A percentile compares a stretch with the other conserved stretches of the same genome.
Evolutionary conservation across 2,888 invertebrate genomes (phyloP).

Genomic region (Tethea ocularis): DNA sequence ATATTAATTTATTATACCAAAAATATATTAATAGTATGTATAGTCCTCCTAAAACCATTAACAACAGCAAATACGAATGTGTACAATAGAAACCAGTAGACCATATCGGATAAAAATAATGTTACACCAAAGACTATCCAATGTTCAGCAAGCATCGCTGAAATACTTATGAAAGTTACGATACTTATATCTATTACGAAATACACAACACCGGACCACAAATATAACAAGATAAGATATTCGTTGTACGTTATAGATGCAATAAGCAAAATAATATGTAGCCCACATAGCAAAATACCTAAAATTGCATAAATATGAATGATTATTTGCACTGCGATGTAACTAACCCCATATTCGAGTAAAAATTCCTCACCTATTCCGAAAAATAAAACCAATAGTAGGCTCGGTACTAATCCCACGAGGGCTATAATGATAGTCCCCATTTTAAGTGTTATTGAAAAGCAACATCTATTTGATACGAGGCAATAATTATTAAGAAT

Average conservation of each 20-base stretch:
- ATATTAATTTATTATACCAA: slow-evolving; percentile 28
- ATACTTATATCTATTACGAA: slow-evolving; percentile 43
- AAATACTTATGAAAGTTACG: slow-evolving; percentile 27
- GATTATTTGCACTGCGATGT: slow-evolving; percentile 26
- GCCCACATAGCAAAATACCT: slow-evolving; percentile 45
- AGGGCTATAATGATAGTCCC: slow-evolving; percentile 52
- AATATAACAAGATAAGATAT: slow-evolving; percentile 49
- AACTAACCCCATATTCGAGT: slow-evolving; percentile 26
- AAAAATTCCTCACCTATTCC: slow-evolving; percentile 31
- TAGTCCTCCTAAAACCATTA: slow-evolving; percentile 60
- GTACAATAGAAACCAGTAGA: slow-evolving; percentile 50
- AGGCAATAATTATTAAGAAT: slow-evolving; percentile 38
- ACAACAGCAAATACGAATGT: slow-evolving; percentile 48
- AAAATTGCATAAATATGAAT: slow-evolving; percentile 44
- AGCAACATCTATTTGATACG: slow-evolving; percentile 45
- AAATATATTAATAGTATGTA: slow-evolving; percentile 55
- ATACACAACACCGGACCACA: slow-evolving; percentile 50
- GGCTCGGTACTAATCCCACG: slow-evolving; percentile 44
- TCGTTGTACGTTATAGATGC: slow-evolving; percentile 53
- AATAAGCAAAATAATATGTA: slow-evolving; percentile 45
- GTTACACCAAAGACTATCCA: slow-evolving; percentile 22
- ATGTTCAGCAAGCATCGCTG: slow-evolving; percentile 20
- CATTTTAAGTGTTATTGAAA: slow-evolving; percentile 44
- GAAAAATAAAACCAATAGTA: slow-evolving; percentile 38
- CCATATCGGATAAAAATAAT: slow-evolving; percentile 29